phyloP scores from a whole-genome alignment of 1,140 invertebrate genomes.

The Penaeus chinensis region DNA sequence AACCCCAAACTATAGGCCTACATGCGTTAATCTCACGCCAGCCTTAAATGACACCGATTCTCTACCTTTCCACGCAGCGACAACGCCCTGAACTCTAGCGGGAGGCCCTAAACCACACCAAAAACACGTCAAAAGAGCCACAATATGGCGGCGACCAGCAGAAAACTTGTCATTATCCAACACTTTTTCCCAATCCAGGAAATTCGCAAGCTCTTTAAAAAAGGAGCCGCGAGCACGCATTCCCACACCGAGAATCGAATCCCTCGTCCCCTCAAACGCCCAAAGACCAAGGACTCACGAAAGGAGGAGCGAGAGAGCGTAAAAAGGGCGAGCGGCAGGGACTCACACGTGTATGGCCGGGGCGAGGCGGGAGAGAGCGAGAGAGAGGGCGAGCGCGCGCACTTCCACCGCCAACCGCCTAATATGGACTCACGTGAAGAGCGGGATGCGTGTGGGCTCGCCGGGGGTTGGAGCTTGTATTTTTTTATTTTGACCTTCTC shows the following conservation, averaged over 20 bases:
- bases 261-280: neutral
- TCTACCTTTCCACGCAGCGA: neutral
- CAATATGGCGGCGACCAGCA: slow-evolving; percentile 52
- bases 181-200: no score
- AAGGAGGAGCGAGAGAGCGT: neutral
- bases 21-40: no score
- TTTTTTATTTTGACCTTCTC: neutral
- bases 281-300: slow-evolving; percentile 27
- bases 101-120: neutral
- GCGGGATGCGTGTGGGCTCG: slow-evolving; percentile 17
- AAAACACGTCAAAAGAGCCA: slow-evolving; percentile 41
- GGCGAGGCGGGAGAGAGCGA: slow-evolving; percentile 58
- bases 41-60: no score
- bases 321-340: slow-evolving; percentile 46
- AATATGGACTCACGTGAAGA: slow-evolving; percentile 50
- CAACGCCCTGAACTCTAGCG: neutral
- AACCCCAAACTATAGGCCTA: no score
- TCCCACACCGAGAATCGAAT: neutral
- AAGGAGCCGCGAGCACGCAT: no score
- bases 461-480: no score
- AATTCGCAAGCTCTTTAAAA: no score
- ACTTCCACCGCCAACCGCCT: slow-evolving; percentile 42
- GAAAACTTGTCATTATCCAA: slow-evolving; percentile 16
- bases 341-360: slow-evolving; percentile 58
- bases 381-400: slow-evolving; percentile 50